Evolutionary conservation across 2,888 invertebrate species (phyloP).

Genomic region (Leptopilina drosophilae): DNA sequence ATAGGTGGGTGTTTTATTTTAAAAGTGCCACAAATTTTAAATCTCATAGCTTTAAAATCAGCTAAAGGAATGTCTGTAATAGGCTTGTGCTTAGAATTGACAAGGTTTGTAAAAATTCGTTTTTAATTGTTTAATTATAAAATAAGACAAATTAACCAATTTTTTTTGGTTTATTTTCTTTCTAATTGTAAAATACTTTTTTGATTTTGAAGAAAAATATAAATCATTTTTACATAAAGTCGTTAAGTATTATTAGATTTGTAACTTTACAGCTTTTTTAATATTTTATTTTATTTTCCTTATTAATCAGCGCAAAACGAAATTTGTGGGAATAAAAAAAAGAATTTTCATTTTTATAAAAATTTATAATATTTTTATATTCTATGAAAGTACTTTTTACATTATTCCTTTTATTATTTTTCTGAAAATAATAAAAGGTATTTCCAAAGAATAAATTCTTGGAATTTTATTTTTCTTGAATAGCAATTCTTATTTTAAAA

Average conservation of each 20-base stretch:
- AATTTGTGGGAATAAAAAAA: not conserved
- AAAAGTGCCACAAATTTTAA: conserved; percentile 90
- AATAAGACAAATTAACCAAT: too few relatives aligned
- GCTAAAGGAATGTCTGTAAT: conserved; percentile 84
- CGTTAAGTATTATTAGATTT: too few relatives aligned
- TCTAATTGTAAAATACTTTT: too few relatives aligned
- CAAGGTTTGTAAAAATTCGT: conserved; percentile 79
- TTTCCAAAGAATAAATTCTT: not conserved
- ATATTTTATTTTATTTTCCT: too few relatives aligned
- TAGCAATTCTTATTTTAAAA: not conserved
- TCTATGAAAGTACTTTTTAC: not conserved
- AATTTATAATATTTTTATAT: conserved; percentile 1
- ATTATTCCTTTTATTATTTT: not conserved
- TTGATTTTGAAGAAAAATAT: too few relatives aligned
- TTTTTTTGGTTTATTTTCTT: too few relatives aligned
- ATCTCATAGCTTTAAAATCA: conserved; percentile 81
- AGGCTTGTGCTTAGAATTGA: conserved; percentile 83
- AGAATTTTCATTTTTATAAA: conserved; percentile 20
- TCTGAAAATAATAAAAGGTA: too few relatives aligned
- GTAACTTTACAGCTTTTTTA: too few relatives aligned
- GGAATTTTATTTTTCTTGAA: conserved; percentile 2
- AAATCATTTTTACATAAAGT: too few relatives aligned
- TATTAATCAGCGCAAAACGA: too few relatives aligned
- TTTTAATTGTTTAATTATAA: not conserved
- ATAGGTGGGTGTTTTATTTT: conserved; percentile 87